Base-by-base conservation (phyloP, 2,113 vertebrate genomes). In the Mustela lutreola region DNA sequence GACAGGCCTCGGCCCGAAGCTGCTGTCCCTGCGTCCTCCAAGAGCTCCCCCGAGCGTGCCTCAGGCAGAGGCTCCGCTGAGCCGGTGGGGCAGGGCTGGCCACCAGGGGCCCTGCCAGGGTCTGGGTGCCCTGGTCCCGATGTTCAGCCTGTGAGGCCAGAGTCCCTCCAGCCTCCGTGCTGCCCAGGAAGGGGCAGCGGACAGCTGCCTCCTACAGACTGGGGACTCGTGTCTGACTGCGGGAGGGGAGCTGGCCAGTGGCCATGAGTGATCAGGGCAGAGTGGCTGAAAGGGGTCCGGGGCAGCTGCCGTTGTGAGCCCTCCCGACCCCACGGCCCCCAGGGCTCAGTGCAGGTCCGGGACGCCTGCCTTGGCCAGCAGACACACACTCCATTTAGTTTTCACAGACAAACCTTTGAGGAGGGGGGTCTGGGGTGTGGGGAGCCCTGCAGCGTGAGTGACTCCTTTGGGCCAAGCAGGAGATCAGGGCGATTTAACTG, bases 21-120 rank as follows among this genome's bases (percentile, higher is more conserved):
- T 7, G 14, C 50, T 11, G 24, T 5, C 24, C 7, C 28, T 22
- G 9, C 3, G 0, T 36, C 67, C 19, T 70, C n/a, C 5, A 28
- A 58, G 53, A 82, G 50, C 71, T 2, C 16, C 42, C 45, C 45
- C 33, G 19, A 31, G 28, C 15, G 6, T 33, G 45, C 2, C 0
- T 33, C 78, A 22, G 36, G 21, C 2, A 2, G 33, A 22, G 48
- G 6, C 31, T 60, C 8, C 0, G 39, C 67, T 65, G 33, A 31
- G 63, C 7, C 0, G 0, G 4, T 3, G 7, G 50, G 21, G 50
- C 16, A 21, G 26, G 48, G 31, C 36, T 62, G 67, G 58, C 48
- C 19, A 7, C 15, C 22, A 0, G 1, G 33, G 31, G 31, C 63
- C 33, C 11, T 22, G 4, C 45, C 3, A n/a, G 42, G 63, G 26